Base-by-base conservation (phyloP, 2,888 invertebrate species). In the Atethmia centrago region DNA sequence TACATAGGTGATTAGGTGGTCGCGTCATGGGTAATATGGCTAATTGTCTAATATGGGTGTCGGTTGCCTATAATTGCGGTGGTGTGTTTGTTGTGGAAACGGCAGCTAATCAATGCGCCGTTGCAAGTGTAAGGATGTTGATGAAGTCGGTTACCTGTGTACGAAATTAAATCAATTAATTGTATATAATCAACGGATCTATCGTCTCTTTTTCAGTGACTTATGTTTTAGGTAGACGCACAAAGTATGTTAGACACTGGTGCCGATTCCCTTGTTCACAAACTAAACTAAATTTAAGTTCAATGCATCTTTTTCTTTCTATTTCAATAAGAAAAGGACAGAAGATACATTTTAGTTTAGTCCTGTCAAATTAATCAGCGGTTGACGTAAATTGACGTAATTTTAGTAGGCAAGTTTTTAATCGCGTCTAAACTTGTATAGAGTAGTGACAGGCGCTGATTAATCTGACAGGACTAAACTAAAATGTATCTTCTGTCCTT, bases 31-130 rank as follows among this genome's bases (percentile, higher is more conserved):
- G 31, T 55, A 78, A 56, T 47, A 47, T 40, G 47, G 28, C 40
- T 49, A 42, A 47, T 55, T 42, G 55, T 21, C 40, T 56, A 42
- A 40, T 56, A 16, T 10, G 56, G 47, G 28, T 65, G 21, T n/a
- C 9, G 19, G 8, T 31, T 59, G 69, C 28, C 7, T 19, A 25
- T 40, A 47, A 42, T 53, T 47, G n/a, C 45, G 36, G 53, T 36
- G 45, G 25, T 21, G 77, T 68, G 78, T 45, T 77, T 78, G 31
- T 71, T 58, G 40, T 62, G 31, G 69, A 19, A 36, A 5, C 40
- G 78, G n/a, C 55, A 14, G 28, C 36, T 36, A 36, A 53, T 67
- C n/a, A 67, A 53, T 36, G 25, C 3, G 12, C 3, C 3, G 12
- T 45, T 62, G 62, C 14, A 63, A 47, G 47, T 51, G 14, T 53